phyloP scores from a whole-genome alignment of 2,113 vertebrate genomes.

The Sceloporus undulatus region DNA sequence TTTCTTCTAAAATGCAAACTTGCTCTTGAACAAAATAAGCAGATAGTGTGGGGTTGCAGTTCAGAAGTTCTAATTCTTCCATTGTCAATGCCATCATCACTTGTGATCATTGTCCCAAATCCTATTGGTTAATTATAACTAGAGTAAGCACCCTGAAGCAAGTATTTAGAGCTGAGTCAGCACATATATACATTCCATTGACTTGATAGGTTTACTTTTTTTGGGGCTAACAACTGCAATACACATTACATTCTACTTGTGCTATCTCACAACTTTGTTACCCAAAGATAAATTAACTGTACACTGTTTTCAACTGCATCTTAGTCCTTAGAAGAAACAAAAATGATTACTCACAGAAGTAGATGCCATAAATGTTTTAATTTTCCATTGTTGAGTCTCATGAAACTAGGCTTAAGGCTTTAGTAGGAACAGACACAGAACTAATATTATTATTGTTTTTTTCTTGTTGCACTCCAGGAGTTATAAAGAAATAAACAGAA shows the following conservation, averaged over 20 bases:
- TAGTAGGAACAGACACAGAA: conserved; percentile 52
- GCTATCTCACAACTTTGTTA: conserved; percentile 17
- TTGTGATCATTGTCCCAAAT: no score
- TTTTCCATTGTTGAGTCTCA: conserved; percentile 67
- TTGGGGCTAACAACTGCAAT: no score
- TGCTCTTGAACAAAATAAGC: no score
- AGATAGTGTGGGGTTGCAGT: no score
- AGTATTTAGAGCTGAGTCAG: no score
- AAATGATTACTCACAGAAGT: conserved; percentile 50
- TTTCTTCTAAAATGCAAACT: no score
- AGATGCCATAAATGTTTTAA: conserved; percentile 49
- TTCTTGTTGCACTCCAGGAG: conserved; percentile 61
- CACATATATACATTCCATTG: no score
- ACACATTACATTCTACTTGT: conserved; percentile 37
- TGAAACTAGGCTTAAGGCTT: conserved; percentile 58
- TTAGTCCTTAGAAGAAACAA: conserved; percentile 59
- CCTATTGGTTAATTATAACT: no score
- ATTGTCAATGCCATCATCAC: no score
- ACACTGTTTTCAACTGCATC: conserved; percentile 62
- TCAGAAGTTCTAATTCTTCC: no score
- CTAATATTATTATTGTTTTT: conserved; percentile 54
- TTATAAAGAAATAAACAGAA: conserved; percentile 56
- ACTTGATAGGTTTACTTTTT: no score
- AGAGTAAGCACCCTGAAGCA: no score
- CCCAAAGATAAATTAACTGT: conserved; percentile 52